Evolutionary conservation across 1,140 invertebrate species (phyloP).

Genomic region (Aphaenogaster ashmeadi): DNA sequence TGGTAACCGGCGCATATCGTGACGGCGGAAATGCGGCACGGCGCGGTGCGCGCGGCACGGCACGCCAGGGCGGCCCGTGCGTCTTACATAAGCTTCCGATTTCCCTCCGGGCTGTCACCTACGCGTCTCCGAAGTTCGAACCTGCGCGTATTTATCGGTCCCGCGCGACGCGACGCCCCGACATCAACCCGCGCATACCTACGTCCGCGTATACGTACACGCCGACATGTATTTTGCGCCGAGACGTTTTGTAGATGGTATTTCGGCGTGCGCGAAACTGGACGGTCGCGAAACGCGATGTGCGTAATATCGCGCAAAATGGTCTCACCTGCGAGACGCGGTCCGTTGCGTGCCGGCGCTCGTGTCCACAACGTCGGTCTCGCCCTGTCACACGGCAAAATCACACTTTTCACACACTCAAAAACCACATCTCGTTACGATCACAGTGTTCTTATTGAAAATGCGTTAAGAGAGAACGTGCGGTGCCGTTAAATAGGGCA

Average conservation of each 20-base stretch:
- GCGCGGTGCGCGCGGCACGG: too few relatives aligned
- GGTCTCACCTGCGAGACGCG: slow-evolving; percentile 49
- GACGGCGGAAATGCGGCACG: slow-evolving; percentile 22
- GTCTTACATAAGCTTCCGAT: slow-evolving; percentile 42
- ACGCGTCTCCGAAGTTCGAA: too few relatives aligned
- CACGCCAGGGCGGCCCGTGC: not conserved
- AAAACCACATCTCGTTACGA: slow-evolving; percentile 57
- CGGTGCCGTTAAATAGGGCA: slow-evolving; percentile 39
- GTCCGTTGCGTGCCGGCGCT: slow-evolving; percentile 24
- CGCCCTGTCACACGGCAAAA: slow-evolving; percentile 47
- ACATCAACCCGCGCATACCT: not conserved
- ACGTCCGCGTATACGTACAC: not conserved
- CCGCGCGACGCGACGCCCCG: not conserved
- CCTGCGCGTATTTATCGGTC: not conserved
- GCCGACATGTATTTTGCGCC: not conserved
- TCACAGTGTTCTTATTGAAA: slow-evolving; percentile 63
- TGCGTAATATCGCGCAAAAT: not conserved
- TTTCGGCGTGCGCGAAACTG: not conserved
- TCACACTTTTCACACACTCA: slow-evolving; percentile 56
- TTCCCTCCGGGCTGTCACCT: not conserved
- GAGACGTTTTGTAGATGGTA: not conserved
- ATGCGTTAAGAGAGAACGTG: slow-evolving; percentile 37
- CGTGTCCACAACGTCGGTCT: slow-evolving; percentile 43
- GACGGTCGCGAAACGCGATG: not conserved
- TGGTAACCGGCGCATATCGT: slow-evolving; percentile 24